Percentiles rank a stretch among this genome's conserved stretches.
Conservation (phyloP, 2,113 vertebrate genomes). For the Falcunculus frontatus region DNA sequence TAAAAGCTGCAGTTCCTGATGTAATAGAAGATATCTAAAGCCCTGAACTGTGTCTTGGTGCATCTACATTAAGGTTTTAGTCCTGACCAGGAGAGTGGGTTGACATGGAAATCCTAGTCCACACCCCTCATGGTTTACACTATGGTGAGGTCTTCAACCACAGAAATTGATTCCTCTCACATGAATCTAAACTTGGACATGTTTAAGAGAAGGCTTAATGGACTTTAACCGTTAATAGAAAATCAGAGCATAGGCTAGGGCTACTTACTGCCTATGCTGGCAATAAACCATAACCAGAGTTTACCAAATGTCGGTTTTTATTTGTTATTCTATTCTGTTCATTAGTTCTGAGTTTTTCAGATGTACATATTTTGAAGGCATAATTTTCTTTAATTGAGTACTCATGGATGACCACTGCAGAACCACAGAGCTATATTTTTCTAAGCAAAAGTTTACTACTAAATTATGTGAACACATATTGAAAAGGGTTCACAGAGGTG, state of each 20-base stretch:
- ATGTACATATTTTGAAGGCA: background rate
- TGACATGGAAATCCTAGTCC: background rate
- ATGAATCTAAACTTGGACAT: background rate
- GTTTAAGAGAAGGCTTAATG: background rate
- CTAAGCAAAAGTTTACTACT: background rate
- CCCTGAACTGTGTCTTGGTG: background rate
- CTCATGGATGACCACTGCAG: background rate
- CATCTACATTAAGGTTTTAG: background rate
- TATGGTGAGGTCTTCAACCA: background rate
- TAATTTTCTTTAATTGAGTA: background rate
- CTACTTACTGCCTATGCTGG: background rate
- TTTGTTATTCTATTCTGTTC: background rate
- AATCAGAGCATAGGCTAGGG: background rate
- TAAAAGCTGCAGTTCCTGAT: background rate
- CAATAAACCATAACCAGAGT: background rate
- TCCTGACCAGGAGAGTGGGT: background rate
- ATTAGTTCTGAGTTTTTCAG: background rate
- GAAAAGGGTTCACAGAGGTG: background rate
- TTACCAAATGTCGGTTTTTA: background rate
- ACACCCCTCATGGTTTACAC: accelerated
- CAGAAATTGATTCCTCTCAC: background rate
- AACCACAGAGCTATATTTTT: background rate
- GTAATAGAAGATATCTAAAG: background rate
- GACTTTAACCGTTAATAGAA: background rate
- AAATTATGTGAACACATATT: background rate